phyloP scores from a whole-genome alignment of 2,113 vertebrate genomes.

The Centropus unirufus region DNA sequence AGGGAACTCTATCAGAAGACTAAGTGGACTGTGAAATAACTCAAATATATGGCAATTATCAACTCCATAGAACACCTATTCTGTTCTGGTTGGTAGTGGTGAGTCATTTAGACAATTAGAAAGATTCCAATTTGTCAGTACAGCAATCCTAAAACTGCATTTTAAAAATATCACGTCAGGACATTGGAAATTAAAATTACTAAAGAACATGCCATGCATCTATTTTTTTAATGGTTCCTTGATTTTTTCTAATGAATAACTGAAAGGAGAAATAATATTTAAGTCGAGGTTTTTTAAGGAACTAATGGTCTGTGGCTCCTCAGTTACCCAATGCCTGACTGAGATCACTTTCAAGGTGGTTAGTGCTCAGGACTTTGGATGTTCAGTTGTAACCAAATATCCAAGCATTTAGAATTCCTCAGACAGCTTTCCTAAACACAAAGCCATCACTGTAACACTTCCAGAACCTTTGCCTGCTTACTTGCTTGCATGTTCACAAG shows the following conservation, averaged over 20 bases:
- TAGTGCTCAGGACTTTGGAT: neutral
- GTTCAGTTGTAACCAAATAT: neutral
- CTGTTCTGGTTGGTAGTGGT: slow-evolving; percentile 40
- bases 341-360: neutral
- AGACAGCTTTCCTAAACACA: neutral
- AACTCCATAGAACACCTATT: slow-evolving; percentile 54
- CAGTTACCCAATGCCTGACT: neutral
- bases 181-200: slow-evolving; percentile 18
- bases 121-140: slow-evolving; percentile 60
- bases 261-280: neutral
- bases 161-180: slow-evolving; percentile 29
- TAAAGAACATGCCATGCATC: neutral
- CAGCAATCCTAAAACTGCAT: slow-evolving; percentile 41
- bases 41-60: slow-evolving; percentile 60
- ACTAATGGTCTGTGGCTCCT: neutral
- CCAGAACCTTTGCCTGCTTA: neutral
- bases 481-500: neutral
- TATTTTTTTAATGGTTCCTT: neutral
- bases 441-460: neutral
- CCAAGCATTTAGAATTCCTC: neutral
- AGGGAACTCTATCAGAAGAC: slow-evolving; percentile 42
- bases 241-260: neutral
- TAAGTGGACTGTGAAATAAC: slow-evolving; percentile 64
- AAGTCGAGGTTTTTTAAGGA: neutral
- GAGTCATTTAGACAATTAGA: slow-evolving; percentile 64